phyloP scores from a whole-genome alignment of 2,797 vertebrate genomes.

The Peromyscus eremicus region DNA sequence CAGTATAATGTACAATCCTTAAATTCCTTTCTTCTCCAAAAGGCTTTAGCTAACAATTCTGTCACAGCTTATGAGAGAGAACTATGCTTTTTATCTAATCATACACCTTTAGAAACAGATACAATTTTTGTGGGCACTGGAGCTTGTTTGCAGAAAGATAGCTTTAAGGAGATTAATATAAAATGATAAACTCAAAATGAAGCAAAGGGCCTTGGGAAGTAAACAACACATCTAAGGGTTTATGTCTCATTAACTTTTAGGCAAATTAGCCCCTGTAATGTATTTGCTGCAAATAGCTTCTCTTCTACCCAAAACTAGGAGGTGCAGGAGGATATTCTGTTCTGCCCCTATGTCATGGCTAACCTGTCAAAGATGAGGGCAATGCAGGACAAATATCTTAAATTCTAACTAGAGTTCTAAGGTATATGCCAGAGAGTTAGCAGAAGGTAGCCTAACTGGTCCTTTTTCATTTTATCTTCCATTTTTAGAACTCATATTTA shows the following conservation, averaged over 20 bases:
- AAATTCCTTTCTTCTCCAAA: neutral
- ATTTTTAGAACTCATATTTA: neutral
- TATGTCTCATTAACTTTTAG: constrained; percentile 45
- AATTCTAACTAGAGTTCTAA: neutral
- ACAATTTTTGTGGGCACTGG: neutral
- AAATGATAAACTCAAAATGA: constrained; percentile 51
- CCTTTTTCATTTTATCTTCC: neutral
- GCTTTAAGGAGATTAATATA: constrained; percentile 35
- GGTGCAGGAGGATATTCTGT: neutral
- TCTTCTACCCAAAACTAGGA: constrained; percentile 1
- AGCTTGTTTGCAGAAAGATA: neutral
- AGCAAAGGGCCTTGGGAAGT: neutral
- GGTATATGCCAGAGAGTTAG: neutral
- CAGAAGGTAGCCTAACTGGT: neutral
- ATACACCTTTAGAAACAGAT: neutral
- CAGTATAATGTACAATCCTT: neutral
- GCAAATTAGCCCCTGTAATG: neutral
- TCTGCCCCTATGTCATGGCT: neutral
- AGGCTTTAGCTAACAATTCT: neutral
- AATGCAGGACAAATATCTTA: neutral
- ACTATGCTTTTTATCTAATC: neutral
- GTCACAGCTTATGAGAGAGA: neutral
- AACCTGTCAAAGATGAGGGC: neutral
- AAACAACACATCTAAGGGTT: neutral
- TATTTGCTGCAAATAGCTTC: neutral